phyloP scores from a whole-genome alignment of 1,140 invertebrate genomes.

The Trypoxylus dichotomus region DNA sequence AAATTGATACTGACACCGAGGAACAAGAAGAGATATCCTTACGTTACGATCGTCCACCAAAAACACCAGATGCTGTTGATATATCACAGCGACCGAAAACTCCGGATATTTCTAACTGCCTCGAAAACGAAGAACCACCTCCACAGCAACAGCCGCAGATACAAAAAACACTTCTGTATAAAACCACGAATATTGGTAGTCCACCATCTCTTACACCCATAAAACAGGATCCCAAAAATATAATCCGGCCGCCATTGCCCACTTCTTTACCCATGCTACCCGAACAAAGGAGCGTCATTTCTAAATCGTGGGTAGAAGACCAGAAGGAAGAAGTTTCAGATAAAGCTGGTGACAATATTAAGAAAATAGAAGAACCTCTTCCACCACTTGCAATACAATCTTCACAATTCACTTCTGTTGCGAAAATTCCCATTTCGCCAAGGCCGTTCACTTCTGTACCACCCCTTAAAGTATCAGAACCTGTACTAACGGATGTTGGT shows the following conservation, averaged over 20 bases:
- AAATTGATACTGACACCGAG: slow-evolving; percentile 86
- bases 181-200: slow-evolving; percentile 40
- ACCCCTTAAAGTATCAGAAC: slow-evolving; percentile 12
- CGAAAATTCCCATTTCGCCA: slow-evolving; percentile 2
- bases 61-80: slow-evolving; percentile 56
- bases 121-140: slow-evolving; percentile 38
- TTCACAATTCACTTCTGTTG: neutral
- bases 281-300: slow-evolving; percentile 52
- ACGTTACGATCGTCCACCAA: slow-evolving; percentile 49
- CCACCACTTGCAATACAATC: slow-evolving; percentile 2
- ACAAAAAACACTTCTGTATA: slow-evolving; percentile 33
- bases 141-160: slow-evolving; percentile 29
- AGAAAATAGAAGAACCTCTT: slow-evolving; percentile 15
- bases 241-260: neutral
- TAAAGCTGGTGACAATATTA: neutral
- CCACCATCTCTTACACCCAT: slow-evolving; percentile 51
- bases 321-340: slow-evolving; percentile 40
- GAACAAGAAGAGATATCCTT: slow-evolving; percentile 57
- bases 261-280: slow-evolving; percentile 33
- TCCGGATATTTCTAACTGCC: slow-evolving; percentile 52
- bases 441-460: slow-evolving; percentile 15
- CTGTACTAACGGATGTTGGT: neutral
- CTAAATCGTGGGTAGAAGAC: slow-evolving; percentile 53
- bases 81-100: slow-evolving; percentile 57
- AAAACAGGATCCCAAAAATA: slow-evolving; percentile 33